Evolutionary conservation across 2,888 invertebrate genomes (phyloP).

Genomic region (Lordiphosa andalusiaca): DNA sequence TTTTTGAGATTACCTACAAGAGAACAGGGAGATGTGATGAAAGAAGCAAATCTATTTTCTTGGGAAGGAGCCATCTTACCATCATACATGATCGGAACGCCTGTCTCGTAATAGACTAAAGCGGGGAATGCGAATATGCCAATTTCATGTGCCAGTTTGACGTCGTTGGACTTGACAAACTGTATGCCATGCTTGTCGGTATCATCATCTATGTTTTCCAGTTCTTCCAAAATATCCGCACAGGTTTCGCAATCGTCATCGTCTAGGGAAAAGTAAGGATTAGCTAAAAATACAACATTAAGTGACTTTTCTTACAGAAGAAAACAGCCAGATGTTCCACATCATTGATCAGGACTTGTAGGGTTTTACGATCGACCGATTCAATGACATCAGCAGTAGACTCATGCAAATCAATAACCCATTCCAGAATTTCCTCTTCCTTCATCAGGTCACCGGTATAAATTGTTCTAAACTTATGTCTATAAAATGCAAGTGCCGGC

Average conservation of each 20-base stretch:
- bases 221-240: constrained; percentile 90
- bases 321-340: constrained; percentile 95
- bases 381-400: constrained; percentile 94
- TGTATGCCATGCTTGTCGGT: constrained; percentile 95
- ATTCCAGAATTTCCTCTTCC: constrained; percentile 93
- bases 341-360: constrained; percentile 93
- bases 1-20: constrained; percentile 93
- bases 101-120: constrained; percentile 95
- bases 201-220: constrained; percentile 95
- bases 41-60: too few relatives aligned
- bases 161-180: constrained; percentile 95
- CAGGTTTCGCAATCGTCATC: constrained; percentile 93
- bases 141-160: constrained; percentile 92
- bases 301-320: constrained; percentile 86
- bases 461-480: constrained; percentile 92
- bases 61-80: constrained; percentile 84
- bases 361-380: constrained; percentile 92
- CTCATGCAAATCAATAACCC: constrained; percentile 92
- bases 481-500: constrained; percentile 92
- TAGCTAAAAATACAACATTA: background rate
- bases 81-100: constrained; percentile 96
- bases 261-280: constrained; percentile 81
- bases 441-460: constrained; percentile 93
- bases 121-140: constrained; percentile 96
- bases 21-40: too few relatives aligned